Conservation (phyloP, 2,797 vertebrate species). For the Anguilla megastoma region DNA sequence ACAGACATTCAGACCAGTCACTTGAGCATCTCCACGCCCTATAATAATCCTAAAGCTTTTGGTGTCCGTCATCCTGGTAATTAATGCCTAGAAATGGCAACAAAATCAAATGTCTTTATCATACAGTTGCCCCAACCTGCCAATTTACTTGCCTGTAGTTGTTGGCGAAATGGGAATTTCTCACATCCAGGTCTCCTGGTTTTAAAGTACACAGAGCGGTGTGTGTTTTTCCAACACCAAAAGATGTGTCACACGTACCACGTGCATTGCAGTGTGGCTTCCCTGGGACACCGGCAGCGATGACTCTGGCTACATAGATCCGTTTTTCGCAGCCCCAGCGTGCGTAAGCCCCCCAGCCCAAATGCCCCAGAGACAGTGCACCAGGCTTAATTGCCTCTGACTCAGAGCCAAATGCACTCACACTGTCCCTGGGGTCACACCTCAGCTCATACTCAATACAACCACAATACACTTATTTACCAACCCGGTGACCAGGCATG, state of each 20-base stretch:
- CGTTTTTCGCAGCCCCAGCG: neutral
- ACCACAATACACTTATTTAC: slow-evolving; percentile 30
- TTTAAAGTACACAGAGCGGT: slow-evolving; percentile 21
- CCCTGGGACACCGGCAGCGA: neutral
- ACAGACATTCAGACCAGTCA: neutral
- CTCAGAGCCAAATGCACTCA: slow-evolving; percentile 38
- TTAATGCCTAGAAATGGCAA: no score
- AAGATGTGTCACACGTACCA: slow-evolving; percentile 11
- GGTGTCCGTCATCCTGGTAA: neutral
- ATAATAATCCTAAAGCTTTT: neutral
- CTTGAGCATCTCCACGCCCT: neutral
- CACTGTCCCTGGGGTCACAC: slow-evolving; percentile 46
- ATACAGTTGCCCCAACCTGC: neutral
- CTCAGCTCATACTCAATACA: slow-evolving; percentile 35
- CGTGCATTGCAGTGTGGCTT: neutral
- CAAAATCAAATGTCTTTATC: neutral
- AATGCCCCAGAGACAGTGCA: slow-evolving; percentile 23
- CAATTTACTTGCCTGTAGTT: neutral
- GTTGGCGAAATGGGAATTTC: neutral
- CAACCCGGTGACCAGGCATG: neutral
- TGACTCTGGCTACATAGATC: neutral
- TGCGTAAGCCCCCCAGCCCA: slow-evolving; percentile 19
- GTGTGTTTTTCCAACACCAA: slow-evolving; percentile 28
- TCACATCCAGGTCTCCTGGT: neutral
- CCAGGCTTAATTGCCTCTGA: slow-evolving; percentile 46